These are phyloP conservation scores for Naja naja DNA, from an alignment of 2,113 vertebrate species.

Conservation along the genomic window DNA sequence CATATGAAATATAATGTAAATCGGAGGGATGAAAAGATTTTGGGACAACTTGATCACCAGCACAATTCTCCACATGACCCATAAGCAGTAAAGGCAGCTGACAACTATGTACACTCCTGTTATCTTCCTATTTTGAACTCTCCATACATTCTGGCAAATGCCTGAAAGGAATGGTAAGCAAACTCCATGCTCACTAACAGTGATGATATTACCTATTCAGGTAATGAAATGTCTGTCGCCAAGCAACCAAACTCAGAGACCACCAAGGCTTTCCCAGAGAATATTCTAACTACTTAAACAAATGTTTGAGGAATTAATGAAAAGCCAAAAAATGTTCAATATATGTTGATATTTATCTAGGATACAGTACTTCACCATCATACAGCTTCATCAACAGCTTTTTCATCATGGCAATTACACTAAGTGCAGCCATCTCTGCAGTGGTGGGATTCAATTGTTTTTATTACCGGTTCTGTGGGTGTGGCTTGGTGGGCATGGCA, in stretches of 20 bases:
- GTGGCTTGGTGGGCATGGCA: too few species aligned
- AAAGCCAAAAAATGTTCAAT: not conserved
- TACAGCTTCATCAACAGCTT: not conserved
- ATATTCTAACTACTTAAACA: not conserved
- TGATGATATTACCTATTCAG: not conserved
- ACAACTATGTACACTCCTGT: not conserved
- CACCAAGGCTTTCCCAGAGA: not conserved
- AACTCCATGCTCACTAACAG: not conserved
- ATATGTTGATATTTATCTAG: not conserved
- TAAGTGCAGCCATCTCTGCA: not conserved
- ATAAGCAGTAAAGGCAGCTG: not conserved
- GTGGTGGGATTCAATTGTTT: too few species aligned
- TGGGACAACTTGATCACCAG: not conserved
- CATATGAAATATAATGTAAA: not conserved
- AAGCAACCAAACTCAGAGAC: not conserved
- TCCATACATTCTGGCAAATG: not conserved
- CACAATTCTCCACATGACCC: not conserved
- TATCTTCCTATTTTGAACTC: not conserved
- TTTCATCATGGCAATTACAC: not conserved
- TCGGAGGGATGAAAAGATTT: not conserved
- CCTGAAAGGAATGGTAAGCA: not conserved
- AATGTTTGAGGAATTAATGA: not conserved
- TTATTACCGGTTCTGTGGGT: too few species aligned
- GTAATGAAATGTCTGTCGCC: not conserved
- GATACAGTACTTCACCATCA: not conserved